Conservation (phyloP, 1,140 invertebrate genomes). For the Frieseomelitta varia region DNA sequence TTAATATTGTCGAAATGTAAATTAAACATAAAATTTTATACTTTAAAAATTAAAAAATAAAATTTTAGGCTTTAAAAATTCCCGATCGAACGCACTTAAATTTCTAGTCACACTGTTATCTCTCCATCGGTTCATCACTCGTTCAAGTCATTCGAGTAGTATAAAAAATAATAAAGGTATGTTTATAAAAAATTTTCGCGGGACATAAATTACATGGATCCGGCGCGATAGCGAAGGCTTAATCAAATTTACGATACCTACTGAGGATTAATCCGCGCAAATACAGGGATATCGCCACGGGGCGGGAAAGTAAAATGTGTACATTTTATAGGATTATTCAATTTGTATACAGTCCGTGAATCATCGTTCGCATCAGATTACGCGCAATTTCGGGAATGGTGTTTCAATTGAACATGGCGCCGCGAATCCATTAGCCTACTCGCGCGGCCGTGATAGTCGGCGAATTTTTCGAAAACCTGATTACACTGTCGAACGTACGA, state of each 20-base stretch:
- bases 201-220: not conserved
- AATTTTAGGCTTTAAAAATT: too few relatives aligned
- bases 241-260: not conserved
- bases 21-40: too few relatives aligned
- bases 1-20: too few relatives aligned
- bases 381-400: slow-evolving; percentile 28
- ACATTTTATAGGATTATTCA: slow-evolving; percentile 32
- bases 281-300: not conserved
- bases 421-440: slow-evolving; percentile 41
- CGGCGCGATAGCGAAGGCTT: not conserved
- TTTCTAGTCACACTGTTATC: too few relatives aligned
- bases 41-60: too few relatives aligned
- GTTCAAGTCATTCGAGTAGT: not conserved
- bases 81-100: too few relatives aligned
- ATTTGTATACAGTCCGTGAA: slow-evolving; percentile 31
- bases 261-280: not conserved
- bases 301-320: slow-evolving; percentile 20
- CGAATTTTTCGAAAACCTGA: slow-evolving; percentile 57
- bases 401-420: slow-evolving; percentile 43
- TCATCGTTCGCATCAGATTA: slow-evolving; percentile 48
- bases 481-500: slow-evolving; percentile 44
- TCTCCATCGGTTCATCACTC: not conserved
- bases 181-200: too few relatives aligned
- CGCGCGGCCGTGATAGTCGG: not conserved
- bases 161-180: not conserved